phyloP scores from a whole-genome alignment of 2,888 invertebrate genomes.

The Muscina levida region DNA sequence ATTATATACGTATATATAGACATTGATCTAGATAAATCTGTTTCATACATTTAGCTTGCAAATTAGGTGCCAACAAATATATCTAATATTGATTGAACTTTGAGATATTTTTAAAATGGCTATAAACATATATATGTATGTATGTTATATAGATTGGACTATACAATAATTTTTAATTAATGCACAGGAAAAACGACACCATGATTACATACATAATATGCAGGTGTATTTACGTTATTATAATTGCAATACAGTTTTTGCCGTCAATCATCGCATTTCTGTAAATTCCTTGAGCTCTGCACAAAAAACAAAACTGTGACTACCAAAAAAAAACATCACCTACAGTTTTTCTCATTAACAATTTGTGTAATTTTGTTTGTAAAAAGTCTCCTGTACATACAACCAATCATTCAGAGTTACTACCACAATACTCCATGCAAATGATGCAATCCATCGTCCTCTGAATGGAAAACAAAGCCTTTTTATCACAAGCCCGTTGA shows the following conservation, averaged over 20 bases:
- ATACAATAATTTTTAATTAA: too few relatives aligned
- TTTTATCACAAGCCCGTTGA: conserved; percentile 54
- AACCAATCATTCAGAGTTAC: conserved; percentile 3
- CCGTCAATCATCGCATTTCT: background rate
- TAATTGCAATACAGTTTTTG: conserved; percentile 27
- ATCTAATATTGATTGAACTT: too few relatives aligned
- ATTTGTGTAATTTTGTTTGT: conserved; percentile 34
- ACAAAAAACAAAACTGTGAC: conserved; percentile 43
- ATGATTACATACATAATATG: too few relatives aligned
- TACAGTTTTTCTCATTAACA: conserved; percentile 44
- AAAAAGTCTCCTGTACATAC: conserved; percentile 29
- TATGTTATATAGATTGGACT: too few relatives aligned
- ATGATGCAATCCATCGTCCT: conserved; percentile 3
- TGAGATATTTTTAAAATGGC: too few relatives aligned
- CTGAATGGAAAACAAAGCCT: conserved; percentile 46
- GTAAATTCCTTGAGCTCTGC: conserved; percentile 5
- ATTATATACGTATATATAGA: too few relatives aligned
- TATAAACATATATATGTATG: too few relatives aligned
- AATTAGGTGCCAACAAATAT: too few relatives aligned
- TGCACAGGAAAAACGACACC: too few relatives aligned
- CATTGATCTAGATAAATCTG: too few relatives aligned
- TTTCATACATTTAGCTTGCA: too few relatives aligned
- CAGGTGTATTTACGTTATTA: background rate
- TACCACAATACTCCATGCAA: background rate
- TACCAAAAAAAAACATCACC: conserved; percentile 32